These are phyloP conservation scores for Notodonta dromedarius DNA, from an alignment of 2,888 invertebrate genomes.

Conservation along the genomic window DNA sequence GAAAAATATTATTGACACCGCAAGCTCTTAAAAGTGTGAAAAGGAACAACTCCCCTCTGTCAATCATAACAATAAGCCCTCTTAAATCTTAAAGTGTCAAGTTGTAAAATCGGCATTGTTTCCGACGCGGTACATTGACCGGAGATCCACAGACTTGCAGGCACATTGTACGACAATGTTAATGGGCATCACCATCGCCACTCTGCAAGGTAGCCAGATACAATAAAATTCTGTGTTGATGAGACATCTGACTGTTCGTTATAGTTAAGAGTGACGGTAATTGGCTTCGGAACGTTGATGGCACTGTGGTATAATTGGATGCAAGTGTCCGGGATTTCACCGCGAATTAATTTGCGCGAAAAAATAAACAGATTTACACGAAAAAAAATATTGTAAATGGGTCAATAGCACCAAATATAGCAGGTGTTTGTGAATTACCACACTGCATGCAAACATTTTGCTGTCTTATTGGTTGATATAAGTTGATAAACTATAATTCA, in stretches of 20 bases:
- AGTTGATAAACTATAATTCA: background rate
- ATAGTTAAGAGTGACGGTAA: background rate
- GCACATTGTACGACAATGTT: conserved; percentile 41
- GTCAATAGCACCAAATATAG: background rate
- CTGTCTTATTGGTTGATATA: background rate
- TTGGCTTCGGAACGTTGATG: conserved; percentile 21
- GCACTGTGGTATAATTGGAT: conserved; percentile 11
- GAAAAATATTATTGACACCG: background rate
- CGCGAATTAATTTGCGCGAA: background rate
- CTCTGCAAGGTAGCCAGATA: conserved; percentile 48
- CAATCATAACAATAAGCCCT: conserved; percentile 6
- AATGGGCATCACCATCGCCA: conserved; percentile 41
- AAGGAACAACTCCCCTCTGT: conserved; percentile 25
- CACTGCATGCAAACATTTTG: background rate
- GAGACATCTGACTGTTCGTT: conserved; percentile 27
- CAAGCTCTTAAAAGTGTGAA: background rate
- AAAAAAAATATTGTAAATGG: background rate
- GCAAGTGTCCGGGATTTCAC: conserved; percentile 1
- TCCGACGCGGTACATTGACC: conserved; percentile 35
- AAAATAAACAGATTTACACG: background rate
- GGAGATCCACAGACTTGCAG: conserved; percentile 9
- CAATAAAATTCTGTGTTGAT: conserved; percentile 42
- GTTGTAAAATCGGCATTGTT: conserved; percentile 43
- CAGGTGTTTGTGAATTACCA: background rate
- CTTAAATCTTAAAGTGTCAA: conserved; percentile 28